These are phyloP conservation scores for Leucoma salicis DNA, from an alignment of 2,888 invertebrate species.

Conservation along the genomic window DNA sequence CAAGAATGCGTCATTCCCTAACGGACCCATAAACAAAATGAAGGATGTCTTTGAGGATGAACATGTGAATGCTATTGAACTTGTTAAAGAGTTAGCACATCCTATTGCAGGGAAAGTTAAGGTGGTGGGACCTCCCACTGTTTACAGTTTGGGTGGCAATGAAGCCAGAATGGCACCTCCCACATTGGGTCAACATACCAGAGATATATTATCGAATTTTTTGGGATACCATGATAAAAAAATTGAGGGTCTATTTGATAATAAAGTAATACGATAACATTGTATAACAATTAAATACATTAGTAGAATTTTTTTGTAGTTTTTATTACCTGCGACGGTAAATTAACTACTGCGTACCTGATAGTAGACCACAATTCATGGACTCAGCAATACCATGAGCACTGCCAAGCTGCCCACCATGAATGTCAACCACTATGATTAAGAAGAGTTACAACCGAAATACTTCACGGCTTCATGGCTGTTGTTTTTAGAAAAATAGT, in stretches of 20 bases:
- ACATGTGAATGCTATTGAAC: conserved; percentile 88
- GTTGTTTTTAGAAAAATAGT: no score
- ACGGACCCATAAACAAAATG: conserved; percentile 94
- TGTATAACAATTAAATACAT: neutral
- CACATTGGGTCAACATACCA: conserved; percentile 93
- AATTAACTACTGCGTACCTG: no score
- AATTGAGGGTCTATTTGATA: conserved; percentile 81
- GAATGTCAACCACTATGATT: no score
- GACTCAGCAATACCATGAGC: no score
- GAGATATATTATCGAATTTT: conserved; percentile 85
- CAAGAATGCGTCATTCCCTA: conserved; percentile 89
- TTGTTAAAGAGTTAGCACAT: conserved; percentile 88
- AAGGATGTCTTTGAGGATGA: conserved; percentile 93
- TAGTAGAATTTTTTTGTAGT: no score
- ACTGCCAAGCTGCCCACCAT: no score
- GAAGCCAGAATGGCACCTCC: conserved; percentile 90
- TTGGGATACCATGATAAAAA: conserved; percentile 84
- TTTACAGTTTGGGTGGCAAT: conserved; percentile 88
- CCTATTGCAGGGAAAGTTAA: conserved; percentile 86
- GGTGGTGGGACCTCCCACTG: conserved; percentile 93
- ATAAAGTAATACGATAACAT: conserved; percentile 53
- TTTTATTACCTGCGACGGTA: no score
- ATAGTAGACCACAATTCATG: no score
- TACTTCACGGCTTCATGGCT: no score
- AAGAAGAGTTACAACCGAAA: no score